Evolutionary conservation across 1,140 invertebrate genomes (phyloP), one percentile per base, ranked within the genome.

Genomic region (Habropoda laboriosa): DNA sequence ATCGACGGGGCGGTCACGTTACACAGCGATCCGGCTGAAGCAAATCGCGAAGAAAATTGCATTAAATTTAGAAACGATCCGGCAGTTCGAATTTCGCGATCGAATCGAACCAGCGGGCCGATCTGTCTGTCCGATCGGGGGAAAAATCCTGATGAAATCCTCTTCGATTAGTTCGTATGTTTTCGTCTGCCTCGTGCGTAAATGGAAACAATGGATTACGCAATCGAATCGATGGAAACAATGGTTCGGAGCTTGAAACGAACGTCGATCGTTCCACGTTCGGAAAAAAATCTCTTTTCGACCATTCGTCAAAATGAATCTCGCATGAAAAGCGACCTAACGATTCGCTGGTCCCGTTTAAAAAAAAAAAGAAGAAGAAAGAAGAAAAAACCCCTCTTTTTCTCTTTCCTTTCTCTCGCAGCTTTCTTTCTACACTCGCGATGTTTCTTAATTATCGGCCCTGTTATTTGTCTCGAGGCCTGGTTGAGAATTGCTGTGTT

Each of bases 191-290:
- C 6, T 7, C 12, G 42, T 49, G 21, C n/a, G 13, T 12, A 53
- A 66, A 45, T 53, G 12, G 18, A 45, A 35, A 58, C 51, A 67
- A 45, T 30, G 42, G 71, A 76, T 76, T 57, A 55, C 73, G 7
- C 16, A 16, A 38, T 24, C 40, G 32, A 51, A 30, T 64, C 45
- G 58, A 27, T 30, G 12, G 16, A 24, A 51, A 35, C 32, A 27
- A 42, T 12, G 1, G 42, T 8, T 57, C n/a, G 45, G 30, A n/a
- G 13, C 38, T 75, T 10, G 72, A 35, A 57, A 21, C 12, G 35
- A 57, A 24, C 27, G 18, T 1, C 12, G 63, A 47, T 12, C 63
- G 27, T n/a, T n/a, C n/a, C n/a, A n/a, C 32, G 13, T 63, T 63
- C 1, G n/a, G 5, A 27, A n/a, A 27, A n/a, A 16, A 5, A 49